Percentiles rank a stretch among this genome's conserved stretches.
Conservation (phyloP, 2,113 vertebrate species). For the Macquaria australasica region DNA sequence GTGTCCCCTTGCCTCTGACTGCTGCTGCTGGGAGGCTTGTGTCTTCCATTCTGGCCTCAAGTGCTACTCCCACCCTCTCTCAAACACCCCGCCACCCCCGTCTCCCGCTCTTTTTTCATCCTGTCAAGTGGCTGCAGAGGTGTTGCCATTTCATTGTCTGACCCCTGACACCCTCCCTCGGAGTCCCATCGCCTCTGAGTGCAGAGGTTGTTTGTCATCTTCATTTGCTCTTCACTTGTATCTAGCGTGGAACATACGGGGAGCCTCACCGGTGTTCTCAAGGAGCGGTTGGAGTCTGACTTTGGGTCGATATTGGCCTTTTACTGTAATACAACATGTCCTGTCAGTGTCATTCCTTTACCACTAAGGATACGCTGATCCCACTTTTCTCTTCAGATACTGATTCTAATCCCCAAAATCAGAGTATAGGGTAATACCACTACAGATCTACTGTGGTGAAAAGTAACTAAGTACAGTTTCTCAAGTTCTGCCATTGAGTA, state of each 20-base stretch:
- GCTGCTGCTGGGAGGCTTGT: constrained; percentile 84
- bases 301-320: neutral
- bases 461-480: neutral
- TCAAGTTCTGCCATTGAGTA: neutral
- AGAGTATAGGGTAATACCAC: neutral
- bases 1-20: constrained; percentile 86
- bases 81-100: constrained; percentile 59
- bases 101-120: constrained; percentile 74
- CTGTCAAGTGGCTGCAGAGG: constrained; percentile 82
- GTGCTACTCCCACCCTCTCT: constrained; percentile 83
- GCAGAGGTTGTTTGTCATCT: constrained; percentile 74
- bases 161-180: constrained; percentile 62
- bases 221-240: constrained; percentile 59
- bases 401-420: neutral
- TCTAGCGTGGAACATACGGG: neutral
- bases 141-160: constrained; percentile 77
- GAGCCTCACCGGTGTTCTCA: neutral
- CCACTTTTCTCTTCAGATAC: neutral
- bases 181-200: constrained; percentile 53
- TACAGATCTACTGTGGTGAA: too few species aligned
- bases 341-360: neutral
- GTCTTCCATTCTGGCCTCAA: constrained; percentile 84
- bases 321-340: neutral
- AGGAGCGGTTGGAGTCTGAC: neutral
- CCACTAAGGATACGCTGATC: neutral